Percentiles rank a stretch among this genome's conserved stretches.
These are phyloP conservation scores for Lophius piscatorius DNA, from an alignment of 2,113 vertebrate species.

Conservation along the genomic window DNA sequence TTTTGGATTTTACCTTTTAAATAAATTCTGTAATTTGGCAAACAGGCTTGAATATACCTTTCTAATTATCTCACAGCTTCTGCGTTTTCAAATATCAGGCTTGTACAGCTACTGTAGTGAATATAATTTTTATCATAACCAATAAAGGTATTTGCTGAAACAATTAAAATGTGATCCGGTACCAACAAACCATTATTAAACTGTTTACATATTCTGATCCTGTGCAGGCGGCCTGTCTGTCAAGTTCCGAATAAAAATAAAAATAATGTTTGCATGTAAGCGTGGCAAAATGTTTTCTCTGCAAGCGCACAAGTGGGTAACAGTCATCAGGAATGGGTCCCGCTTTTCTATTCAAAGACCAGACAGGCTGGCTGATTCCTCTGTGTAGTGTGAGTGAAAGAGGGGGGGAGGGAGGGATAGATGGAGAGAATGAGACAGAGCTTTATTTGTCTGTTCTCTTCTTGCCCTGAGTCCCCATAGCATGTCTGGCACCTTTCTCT, in stretches of 20 bases:
- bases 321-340: not conserved
- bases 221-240: not conserved
- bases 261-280: not conserved
- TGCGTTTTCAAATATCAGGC: no score
- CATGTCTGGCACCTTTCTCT: slow-evolving; percentile 61
- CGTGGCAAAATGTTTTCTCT: not conserved
- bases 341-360: slow-evolving; percentile 31
- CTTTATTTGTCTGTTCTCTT: slow-evolving; percentile 68
- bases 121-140: slow-evolving; percentile 2
- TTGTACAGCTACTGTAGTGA: no score
- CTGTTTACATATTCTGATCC: no score
- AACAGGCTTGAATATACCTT: no score
- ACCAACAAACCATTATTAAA: no score
- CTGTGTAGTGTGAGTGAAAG: not conserved
- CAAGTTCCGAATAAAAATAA: not conserved
- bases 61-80: no score
- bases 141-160: not conserved
- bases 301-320: not conserved
- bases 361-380: slow-evolving; percentile 25
- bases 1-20: no score
- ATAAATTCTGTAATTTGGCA: no score
- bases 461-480: slow-evolving; percentile 54
- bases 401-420: not conserved
- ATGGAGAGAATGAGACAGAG: slow-evolving; percentile 47
- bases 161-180: no score